Evolutionary conservation across 2,797 vertebrate genomes (phyloP), one percentile per base, ranked within the genome.

Genomic region (Lepidocolaptes lacrymiger): DNA sequence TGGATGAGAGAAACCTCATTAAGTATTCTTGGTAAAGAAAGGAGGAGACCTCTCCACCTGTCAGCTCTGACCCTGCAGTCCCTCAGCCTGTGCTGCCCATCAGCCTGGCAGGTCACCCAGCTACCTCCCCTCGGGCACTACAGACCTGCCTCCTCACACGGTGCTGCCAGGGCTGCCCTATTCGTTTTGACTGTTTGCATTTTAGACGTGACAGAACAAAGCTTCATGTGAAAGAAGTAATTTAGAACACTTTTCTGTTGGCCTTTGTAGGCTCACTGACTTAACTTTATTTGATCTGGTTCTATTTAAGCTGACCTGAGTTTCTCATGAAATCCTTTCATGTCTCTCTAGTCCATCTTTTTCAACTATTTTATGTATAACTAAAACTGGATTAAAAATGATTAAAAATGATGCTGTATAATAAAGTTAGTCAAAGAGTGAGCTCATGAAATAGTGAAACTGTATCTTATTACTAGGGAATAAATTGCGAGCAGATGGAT

Each of bases 401-500:
- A 96, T 96, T 91, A 44, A 92, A 91, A 96, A 96, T 91, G 8
- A 86, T 71, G 62, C 41, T 76, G 80, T 76, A 54, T 94, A 94
- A 96, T 80, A 89, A 95, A 88, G 93, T 96, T 92, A 91, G 86
- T 94, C 28, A 41, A 77, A 84, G 61, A 87, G 39, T 95, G 89
- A 97, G 72, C 69, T 96, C 93, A 96, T 88, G 63, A 93, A 96
- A 92, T 72, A 95, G 66, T 88, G 56, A 97, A 97, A 97, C 71
- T 88, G 51, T 86, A 85, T 86, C 59, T 88, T 51, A 71, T 66
- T 95, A 37, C 91, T 91, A 74, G 51, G 77, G 87, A 96, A 96
- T 91, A 95, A 96, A 97, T 94, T 83, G 75, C 93, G 94, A 97
- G 62, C 96, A 97, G 93, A 97, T 93, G 92, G 95, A 97, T 96